Conservation (phyloP, 2,797 vertebrate genomes). For the Coranthus polyacanthus region DNA sequence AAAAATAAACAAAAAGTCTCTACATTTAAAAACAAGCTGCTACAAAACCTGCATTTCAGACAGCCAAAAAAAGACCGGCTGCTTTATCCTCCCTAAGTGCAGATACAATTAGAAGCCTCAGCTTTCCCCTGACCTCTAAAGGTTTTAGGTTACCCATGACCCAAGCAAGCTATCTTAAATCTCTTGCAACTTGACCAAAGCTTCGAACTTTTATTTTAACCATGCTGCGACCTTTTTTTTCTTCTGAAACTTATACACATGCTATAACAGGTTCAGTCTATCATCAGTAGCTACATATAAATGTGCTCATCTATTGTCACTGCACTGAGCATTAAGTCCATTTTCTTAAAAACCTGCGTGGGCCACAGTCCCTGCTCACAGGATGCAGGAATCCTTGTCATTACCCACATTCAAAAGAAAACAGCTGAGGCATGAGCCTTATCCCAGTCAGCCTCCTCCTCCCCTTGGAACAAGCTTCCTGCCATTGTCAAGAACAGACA, state of each 20-base stretch:
- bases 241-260: too few relatives aligned
- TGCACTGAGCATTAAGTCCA: slow-evolving; percentile 29
- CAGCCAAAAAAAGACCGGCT: background rate
- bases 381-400: slow-evolving; percentile 55
- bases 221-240: too few relatives aligned
- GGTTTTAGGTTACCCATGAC: background rate
- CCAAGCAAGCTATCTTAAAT: background rate
- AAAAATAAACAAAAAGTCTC: too few relatives aligned
- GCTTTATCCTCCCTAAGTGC: background rate
- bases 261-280: background rate
- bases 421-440: slow-evolving; percentile 68
- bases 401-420: slow-evolving; percentile 64
- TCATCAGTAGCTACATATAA: background rate
- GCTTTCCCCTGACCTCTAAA: background rate
- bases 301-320: background rate
- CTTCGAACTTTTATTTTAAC: too few relatives aligned
- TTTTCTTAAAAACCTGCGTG: slow-evolving; percentile 28
- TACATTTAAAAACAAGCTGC: too few relatives aligned
- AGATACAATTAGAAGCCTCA: background rate
- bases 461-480: slow-evolving; percentile 64
- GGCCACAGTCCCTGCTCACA: slow-evolving; percentile 34
- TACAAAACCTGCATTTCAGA: background rate
- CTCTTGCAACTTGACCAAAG: background rate
- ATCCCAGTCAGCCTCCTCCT: slow-evolving; percentile 59
- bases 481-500: slow-evolving; percentile 70